Conservation (phyloP, 2,797 vertebrate genomes). For the Hypotaenidia philippensis region DNA sequence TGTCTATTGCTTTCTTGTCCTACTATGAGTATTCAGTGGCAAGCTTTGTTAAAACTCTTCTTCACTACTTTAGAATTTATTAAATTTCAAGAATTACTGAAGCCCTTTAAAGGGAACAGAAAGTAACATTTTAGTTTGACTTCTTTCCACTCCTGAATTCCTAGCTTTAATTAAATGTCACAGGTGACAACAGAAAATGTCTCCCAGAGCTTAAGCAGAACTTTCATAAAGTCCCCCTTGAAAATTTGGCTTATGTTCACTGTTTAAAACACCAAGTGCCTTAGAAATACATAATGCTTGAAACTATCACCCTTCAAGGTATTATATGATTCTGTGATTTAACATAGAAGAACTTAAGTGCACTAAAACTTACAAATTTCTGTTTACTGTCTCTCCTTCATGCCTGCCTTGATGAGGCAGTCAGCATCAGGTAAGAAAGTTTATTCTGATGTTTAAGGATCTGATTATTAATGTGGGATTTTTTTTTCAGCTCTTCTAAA, state of each 20-base stretch:
- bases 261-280: background rate
- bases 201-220: background rate
- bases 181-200: background rate
- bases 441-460: conserved; percentile 19
- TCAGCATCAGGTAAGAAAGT: conserved; percentile 89
- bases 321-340: background rate
- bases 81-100: background rate
- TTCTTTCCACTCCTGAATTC: background rate
- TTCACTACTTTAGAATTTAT: background rate
- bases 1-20: background rate
- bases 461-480: background rate
- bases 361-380: conserved; percentile 76
- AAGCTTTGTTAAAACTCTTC: background rate
- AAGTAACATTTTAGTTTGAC: background rate
- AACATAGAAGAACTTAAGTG: background rate
- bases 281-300: background rate
- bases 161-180: background rate
- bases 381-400: conserved; percentile 86
- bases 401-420: conserved; percentile 89
- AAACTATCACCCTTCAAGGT: background rate
- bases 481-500: background rate
- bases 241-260: background rate
- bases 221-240: background rate
- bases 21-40: background rate
- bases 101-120: background rate